A percentile compares a stretch with the other conserved stretches of the same genome.
Evolutionary conservation across 1,140 invertebrate species (phyloP).

Genomic region (Caenorhabditis briggsae): DNA sequence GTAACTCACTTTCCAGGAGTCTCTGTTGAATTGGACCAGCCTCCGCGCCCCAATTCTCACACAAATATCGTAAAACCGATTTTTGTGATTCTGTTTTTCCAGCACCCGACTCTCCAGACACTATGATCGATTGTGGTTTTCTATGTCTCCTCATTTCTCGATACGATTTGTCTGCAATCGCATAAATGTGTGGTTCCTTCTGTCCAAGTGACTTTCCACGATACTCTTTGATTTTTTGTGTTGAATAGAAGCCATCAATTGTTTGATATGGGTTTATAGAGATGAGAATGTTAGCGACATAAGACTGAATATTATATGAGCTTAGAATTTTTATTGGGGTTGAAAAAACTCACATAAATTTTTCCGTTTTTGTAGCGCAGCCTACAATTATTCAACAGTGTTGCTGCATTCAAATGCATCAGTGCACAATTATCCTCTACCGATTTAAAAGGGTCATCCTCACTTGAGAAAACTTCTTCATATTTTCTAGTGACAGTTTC

Average conservation of each 20-base stretch:
- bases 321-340: not conserved
- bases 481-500: conserved; percentile 78
- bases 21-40: conserved; percentile 91
- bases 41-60: conserved; percentile 87
- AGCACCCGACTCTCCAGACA: conserved; percentile 91
- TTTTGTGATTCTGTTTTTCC: conserved; percentile 99
- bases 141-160: conserved; percentile 94
- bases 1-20: conserved; percentile 85
- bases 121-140: conserved; percentile 94
- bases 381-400: conserved; percentile 91
- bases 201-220: conserved; percentile 93
- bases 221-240: conserved; percentile 88
- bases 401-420: conserved; percentile 98
- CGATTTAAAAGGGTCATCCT: conserved; percentile 86
- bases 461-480: conserved; percentile 89
- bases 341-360: conserved; percentile 89
- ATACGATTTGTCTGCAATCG: conserved; percentile 92
- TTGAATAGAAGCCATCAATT: conserved; percentile 88
- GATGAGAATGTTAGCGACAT: conserved; percentile 96
- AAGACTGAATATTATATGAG: conserved; percentile 84
- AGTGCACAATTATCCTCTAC: conserved; percentile 97
- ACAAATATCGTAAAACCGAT: conserved; percentile 89
- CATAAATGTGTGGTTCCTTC: conserved; percentile 96
- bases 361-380: conserved; percentile 91
- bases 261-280: conserved; percentile 97